Evolutionary conservation across 2,888 invertebrate genomes (phyloP).

Genomic region (Stomorhina lunata): DNA sequence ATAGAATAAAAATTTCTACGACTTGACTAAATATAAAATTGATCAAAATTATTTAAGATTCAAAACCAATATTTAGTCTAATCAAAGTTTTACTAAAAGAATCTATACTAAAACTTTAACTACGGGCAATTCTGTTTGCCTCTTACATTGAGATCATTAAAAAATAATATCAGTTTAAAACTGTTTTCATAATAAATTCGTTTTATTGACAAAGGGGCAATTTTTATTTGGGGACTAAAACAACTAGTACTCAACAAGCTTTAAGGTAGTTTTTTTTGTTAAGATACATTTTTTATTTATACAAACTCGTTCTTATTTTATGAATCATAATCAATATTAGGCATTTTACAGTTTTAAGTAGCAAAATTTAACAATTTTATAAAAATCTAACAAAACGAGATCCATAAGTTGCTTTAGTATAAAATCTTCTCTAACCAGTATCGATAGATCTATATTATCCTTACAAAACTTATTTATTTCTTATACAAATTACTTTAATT

Average conservation of each 20-base stretch:
- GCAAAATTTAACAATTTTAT: neutral
- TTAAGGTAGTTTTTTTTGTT: neutral
- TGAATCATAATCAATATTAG: neutral
- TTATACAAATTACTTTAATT: neutral
- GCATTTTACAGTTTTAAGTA: neutral
- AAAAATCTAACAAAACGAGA: slow-evolving; percentile 51
- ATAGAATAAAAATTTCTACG: too few species aligned
- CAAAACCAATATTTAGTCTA: too few species aligned
- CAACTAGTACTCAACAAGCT: neutral
- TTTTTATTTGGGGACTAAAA: neutral
- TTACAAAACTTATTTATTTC: neutral
- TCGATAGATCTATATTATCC: neutral
- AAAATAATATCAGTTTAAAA: neutral
- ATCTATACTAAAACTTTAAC: too few species aligned
- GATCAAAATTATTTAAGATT: too few species aligned
- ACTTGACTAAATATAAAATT: too few species aligned
- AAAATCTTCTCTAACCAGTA: neutral
- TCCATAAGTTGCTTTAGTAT: slow-evolving; percentile 44
- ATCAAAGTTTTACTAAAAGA: too few species aligned
- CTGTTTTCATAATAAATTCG: neutral
- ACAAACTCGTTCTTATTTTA: neutral
- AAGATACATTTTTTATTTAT: neutral
- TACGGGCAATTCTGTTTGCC: too few species aligned
- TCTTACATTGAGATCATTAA: neutral
- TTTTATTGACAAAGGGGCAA: neutral